Conservation (phyloP, 2,797 vertebrate species). For the Girardinus metallicus region DNA sequence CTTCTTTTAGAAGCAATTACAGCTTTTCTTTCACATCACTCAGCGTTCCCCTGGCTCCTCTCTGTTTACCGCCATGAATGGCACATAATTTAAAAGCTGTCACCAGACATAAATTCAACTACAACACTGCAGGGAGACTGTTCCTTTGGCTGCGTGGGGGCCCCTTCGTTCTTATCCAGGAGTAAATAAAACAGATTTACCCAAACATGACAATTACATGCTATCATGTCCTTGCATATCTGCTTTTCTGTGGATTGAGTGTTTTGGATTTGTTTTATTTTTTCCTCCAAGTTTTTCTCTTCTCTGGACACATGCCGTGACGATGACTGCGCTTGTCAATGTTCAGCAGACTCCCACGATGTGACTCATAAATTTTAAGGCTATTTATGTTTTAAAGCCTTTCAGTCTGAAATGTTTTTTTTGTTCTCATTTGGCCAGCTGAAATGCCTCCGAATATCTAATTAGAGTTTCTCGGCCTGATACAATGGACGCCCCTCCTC, state of each 20-base stretch:
- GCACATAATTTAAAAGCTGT: constrained; percentile 44
- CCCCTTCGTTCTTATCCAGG: constrained; percentile 13
- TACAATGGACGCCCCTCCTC: neutral
- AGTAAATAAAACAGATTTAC: constrained; percentile 43
- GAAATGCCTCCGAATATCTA: constrained; percentile 26
- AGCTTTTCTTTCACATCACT: constrained; percentile 15
- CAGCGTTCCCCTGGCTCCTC: constrained; percentile 27
- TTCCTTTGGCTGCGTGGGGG: constrained; percentile 42
- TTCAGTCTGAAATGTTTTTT: constrained; percentile 28
- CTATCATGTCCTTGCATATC: constrained; percentile 15
- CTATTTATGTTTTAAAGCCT: constrained; percentile 45
- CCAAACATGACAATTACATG: constrained; percentile 38
- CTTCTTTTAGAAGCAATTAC: constrained; percentile 11
- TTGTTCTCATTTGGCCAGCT: constrained; percentile 9
- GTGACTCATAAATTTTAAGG: constrained; percentile 44
- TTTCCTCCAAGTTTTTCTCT: constrained; percentile 36
- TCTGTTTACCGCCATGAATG: constrained; percentile 32
- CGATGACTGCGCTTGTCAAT: constrained; percentile 30
- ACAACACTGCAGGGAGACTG: constrained; percentile 35
- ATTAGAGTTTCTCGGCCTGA: constrained; percentile 23
- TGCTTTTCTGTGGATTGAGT: constrained; percentile 31
- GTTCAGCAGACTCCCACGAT: constrained; percentile 54
- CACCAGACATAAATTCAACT: constrained; percentile 33
- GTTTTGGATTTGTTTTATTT: neutral
- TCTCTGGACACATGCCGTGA: constrained; percentile 38